Percentiles rank a stretch among this genome's conserved stretches.
Evolutionary conservation across 2,797 vertebrate genomes (phyloP).

Genomic region (Schizothorax lantsangensis): DNA sequence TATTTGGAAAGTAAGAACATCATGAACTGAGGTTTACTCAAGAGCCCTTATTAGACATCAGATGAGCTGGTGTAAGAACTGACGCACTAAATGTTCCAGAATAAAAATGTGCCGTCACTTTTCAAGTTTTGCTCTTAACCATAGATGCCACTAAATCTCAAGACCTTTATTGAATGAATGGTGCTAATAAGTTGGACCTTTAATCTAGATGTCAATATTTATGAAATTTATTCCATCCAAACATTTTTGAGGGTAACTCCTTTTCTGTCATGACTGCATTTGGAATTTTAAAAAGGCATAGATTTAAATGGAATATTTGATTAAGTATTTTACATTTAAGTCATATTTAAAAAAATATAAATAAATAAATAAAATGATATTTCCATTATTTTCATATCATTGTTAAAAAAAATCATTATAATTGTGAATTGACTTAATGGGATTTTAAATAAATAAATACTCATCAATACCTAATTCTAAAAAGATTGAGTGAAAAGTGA

Average conservation of each 20-base stretch:
- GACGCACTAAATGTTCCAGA: not conserved
- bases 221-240: not conserved
- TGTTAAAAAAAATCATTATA: not conserved
- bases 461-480: too few species aligned
- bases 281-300: not conserved
- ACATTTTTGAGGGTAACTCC: not conserved
- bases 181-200: not conserved
- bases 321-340: not conserved
- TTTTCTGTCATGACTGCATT: not conserved
- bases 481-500: too few species aligned
- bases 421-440: too few species aligned
- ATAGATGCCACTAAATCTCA: not conserved
- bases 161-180: too few species aligned
- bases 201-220: not conserved
- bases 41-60: constrained; percentile 5
- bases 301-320: not conserved
- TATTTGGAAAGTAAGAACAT: not conserved
- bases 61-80: not conserved
- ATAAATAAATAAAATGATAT: not conserved
- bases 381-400: not conserved
- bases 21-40: not conserved
- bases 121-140: not conserved
- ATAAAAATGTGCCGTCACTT: not conserved
- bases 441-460: too few species aligned
- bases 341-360: not conserved